Conservation (phyloP, 2,888 invertebrate species). For the Thymelicus acteon region DNA sequence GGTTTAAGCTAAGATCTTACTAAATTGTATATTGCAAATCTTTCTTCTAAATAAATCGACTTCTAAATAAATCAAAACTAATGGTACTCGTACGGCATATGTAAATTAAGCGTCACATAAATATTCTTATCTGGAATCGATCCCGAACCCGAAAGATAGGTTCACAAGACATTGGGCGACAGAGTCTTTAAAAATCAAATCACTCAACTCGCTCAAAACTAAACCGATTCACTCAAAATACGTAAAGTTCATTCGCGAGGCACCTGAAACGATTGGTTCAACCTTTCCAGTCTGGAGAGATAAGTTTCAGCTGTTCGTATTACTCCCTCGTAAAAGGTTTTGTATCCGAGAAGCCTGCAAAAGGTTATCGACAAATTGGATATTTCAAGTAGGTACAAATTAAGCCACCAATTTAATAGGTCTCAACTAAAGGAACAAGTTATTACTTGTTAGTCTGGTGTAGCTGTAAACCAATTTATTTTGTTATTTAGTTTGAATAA, state of each 20-base stretch:
- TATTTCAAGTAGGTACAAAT: slow-evolving; percentile 1
- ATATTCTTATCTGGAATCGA: too few species aligned
- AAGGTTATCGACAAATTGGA: slow-evolving; percentile 18
- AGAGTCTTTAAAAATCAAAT: too few species aligned
- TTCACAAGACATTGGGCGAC: too few species aligned
- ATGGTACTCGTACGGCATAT: too few species aligned
- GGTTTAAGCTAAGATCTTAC: too few species aligned
- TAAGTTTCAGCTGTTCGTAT: not conserved
- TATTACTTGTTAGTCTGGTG: not conserved
- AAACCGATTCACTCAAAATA: not conserved
- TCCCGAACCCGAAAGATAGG: too few species aligned
- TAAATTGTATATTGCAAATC: too few species aligned
- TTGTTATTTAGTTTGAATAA: not conserved
- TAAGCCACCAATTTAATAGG: not conserved
- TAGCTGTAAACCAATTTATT: not conserved
- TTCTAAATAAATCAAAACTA: too few species aligned
- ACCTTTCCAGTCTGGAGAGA: not conserved
- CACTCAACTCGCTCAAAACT: too few species aligned
- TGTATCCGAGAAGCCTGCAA: slow-evolving; percentile 3
- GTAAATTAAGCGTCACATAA: too few species aligned
- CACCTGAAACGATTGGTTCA: not conserved
- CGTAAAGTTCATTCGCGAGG: not conserved
- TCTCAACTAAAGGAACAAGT: not conserved
- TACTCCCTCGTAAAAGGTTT: slow-evolving; percentile 1
- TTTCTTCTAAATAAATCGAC: too few species aligned